Percentiles rank a stretch among this genome's conserved stretches.
Conservation (phyloP, 2,888 invertebrate species). For the Leptinotarsa rubiginosa region DNA sequence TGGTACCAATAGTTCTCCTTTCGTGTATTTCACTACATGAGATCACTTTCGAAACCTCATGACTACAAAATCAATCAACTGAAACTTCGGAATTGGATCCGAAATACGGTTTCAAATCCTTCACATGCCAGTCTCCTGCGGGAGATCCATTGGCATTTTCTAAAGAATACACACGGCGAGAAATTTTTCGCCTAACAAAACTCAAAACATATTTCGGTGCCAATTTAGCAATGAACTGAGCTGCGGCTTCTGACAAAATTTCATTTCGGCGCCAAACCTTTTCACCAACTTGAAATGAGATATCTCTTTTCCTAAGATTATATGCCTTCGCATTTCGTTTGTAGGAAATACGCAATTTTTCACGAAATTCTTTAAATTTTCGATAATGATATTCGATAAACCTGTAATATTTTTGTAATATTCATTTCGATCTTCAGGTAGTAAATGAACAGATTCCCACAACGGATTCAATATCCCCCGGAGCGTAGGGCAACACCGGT, state of each 20-base stretch:
- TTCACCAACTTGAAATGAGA: constrained; percentile 24
- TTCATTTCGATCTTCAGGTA: not conserved
- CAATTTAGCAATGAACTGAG: constrained; percentile 33
- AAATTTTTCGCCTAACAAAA: constrained; percentile 17
- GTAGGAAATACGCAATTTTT: constrained; percentile 28
- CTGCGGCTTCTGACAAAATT: constrained; percentile 33
- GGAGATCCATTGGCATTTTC: not conserved
- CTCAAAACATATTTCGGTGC: constrained; percentile 33
- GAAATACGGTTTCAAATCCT: constrained; percentile 8
- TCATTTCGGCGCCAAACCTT: constrained; percentile 38
- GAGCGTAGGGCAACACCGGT: too few species aligned
- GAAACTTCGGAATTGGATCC: not conserved
- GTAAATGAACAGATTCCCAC: too few species aligned
- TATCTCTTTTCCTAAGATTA: constrained; percentile 33
- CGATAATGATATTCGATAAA: too few species aligned
- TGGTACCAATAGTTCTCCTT: not conserved
- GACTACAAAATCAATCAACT: not conserved
- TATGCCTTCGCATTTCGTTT: constrained; percentile 26
- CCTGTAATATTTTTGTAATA: not conserved
- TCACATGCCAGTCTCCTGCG: not conserved
- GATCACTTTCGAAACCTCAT: not conserved
- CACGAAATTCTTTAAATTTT: constrained; percentile 13
- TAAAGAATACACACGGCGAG: not conserved
- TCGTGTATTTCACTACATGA: not conserved
- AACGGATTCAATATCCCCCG: too few species aligned